These are phyloP conservation scores for Orchesella flavescens DNA, from an alignment of 2,888 invertebrate genomes.

Conservation along the genomic window DNA sequence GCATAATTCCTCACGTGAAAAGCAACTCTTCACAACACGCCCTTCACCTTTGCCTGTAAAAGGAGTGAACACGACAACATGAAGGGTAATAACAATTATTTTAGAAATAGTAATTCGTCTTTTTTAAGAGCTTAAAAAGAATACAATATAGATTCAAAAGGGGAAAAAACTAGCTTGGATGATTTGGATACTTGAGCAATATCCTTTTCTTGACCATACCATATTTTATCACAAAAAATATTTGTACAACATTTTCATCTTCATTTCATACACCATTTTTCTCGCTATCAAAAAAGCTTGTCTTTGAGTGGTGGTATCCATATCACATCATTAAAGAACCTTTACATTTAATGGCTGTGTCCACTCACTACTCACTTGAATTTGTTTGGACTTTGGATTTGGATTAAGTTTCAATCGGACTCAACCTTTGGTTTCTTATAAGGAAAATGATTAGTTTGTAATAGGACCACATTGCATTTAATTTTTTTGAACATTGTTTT, in stretches of 20 bases:
- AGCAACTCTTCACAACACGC: slow-evolving; percentile 69
- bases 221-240: not conserved
- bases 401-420: not conserved
- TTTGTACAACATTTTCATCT: not conserved
- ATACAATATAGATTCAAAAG: too few relatives aligned
- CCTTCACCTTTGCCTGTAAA: slow-evolving; percentile 67
- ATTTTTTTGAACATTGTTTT: not conserved
- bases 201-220: not conserved
- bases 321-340: not conserved
- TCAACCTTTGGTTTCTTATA: not conserved
- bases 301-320: not conserved
- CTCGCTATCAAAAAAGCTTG: not conserved
- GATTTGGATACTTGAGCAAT: too few relatives aligned
- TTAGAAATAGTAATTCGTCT: too few relatives aligned
- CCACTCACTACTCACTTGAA: not conserved
- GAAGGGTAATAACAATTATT: not conserved
- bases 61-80: not conserved
- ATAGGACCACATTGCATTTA: not conserved
- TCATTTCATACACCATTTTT: not conserved
- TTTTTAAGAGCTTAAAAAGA: too few relatives aligned
- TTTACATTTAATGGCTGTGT: not conserved
- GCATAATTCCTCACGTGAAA: slow-evolving; percentile 65
- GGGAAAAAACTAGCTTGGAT: too few relatives aligned
- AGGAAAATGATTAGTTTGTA: not conserved
- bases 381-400: too few relatives aligned